phyloP scores from a whole-genome alignment of 2,797 vertebrate genomes.

The Forpus xanthops region DNA sequence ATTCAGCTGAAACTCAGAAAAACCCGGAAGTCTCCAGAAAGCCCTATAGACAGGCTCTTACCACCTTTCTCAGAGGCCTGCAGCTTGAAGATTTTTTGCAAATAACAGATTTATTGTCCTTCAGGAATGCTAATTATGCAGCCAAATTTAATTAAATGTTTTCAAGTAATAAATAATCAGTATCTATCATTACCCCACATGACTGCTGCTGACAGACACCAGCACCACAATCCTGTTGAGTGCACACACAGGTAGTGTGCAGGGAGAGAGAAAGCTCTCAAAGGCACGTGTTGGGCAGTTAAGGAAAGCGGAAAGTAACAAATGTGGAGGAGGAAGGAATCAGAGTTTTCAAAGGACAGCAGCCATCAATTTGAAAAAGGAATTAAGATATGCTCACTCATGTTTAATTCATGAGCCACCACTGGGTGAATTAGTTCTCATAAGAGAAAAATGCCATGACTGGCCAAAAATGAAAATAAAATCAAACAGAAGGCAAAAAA shows the following conservation, averaged over 20 bases:
- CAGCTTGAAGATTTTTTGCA: neutral
- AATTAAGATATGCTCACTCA: conserved; percentile 23
- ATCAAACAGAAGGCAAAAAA: neutral
- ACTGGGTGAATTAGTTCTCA: neutral
- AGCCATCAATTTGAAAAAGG: conserved; percentile 14
- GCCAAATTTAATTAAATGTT: conserved; percentile 29
- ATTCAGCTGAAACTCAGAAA: neutral
- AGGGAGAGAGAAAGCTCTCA: neutral
- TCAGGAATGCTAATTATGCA: neutral
- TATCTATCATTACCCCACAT: neutral
- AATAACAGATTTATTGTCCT: neutral
- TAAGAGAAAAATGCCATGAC: neutral
- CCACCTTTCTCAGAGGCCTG: neutral
- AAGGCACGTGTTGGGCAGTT: neutral
- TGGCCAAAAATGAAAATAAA: neutral
- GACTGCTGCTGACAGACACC: neutral
- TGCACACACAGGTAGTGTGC: neutral
- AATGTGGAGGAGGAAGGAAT: neutral
- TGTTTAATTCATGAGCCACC: conserved; percentile 34
- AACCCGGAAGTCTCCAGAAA: neutral
- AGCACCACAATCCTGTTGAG: neutral
- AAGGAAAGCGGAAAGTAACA: neutral
- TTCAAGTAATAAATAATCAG: conserved; percentile 32
- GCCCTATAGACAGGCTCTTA: neutral
- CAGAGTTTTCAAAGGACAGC: neutral